Percentiles rank a stretch among this genome's conserved stretches.
phyloP scores from a whole-genome alignment of 1,140 invertebrate genomes.

The Chlorops oryzae region DNA sequence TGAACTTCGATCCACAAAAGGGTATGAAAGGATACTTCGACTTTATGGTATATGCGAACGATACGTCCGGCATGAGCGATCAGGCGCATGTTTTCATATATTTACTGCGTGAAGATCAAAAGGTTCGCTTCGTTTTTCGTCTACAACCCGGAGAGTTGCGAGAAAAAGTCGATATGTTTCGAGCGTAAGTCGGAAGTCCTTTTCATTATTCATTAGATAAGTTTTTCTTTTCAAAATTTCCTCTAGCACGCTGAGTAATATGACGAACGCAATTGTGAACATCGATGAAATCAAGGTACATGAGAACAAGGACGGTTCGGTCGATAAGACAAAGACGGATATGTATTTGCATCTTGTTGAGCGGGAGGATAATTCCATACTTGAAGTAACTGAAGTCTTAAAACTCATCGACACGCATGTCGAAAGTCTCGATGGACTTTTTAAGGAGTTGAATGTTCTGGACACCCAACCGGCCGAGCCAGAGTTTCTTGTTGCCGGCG shows the following conservation, averaged over 20 bases:
- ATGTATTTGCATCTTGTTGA: conserved; percentile 90
- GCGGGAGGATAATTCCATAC: conserved; percentile 80
- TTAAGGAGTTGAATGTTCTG: conserved; percentile 87
- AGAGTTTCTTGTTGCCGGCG: conserved; percentile 52
- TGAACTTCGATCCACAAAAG: conserved; percentile 93
- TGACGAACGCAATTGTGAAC: conserved; percentile 87
- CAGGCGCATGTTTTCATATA: conserved; percentile 83
- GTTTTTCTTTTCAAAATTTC: not conserved
- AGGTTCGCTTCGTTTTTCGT: conserved; percentile 85
- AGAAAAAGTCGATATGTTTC: conserved; percentile 69
- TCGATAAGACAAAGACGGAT: conserved; percentile 91
- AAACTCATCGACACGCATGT: conserved; percentile 86
- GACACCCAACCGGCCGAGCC: conserved; percentile 78
- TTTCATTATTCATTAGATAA: not conserved
- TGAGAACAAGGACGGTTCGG: conserved; percentile 83
- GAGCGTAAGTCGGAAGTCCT: conserved; percentile 62
- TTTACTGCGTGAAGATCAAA: conserved; percentile 84
- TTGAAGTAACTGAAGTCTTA: conserved; percentile 78
- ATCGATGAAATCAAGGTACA: conserved; percentile 89
- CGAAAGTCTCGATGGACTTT: conserved; percentile 77
- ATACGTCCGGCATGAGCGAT: conserved; percentile 72
- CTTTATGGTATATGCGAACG: conserved; percentile 82
- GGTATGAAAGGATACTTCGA: conserved; percentile 97
- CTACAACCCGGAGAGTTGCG: conserved; percentile 80
- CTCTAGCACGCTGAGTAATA: conserved; percentile 66